These are phyloP conservation scores for Adelphocoris suturalis DNA, from an alignment of 2,888 invertebrate species.

Conservation along the genomic window DNA sequence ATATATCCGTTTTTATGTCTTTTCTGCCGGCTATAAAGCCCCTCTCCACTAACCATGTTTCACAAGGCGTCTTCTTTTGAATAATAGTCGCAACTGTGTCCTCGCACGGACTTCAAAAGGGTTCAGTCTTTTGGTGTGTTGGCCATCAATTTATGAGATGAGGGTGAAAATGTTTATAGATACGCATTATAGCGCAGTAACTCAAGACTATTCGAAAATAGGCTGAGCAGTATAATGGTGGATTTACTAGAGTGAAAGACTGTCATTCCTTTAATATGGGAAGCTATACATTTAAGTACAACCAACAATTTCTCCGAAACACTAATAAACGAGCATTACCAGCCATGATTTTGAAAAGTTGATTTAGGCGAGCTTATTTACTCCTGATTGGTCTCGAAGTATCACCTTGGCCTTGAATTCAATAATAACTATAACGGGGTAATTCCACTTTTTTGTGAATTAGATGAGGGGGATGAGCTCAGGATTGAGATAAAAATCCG, in stretches of 20 bases:
- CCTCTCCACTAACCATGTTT: not conserved
- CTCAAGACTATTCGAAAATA: not conserved
- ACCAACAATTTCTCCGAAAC: too few relatives aligned
- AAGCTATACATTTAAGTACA: too few relatives aligned
- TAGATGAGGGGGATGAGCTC: too few relatives aligned
- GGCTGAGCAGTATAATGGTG: not conserved
- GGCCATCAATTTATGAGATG: conserved; percentile 22
- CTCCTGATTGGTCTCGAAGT: too few relatives aligned
- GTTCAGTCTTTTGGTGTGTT: conserved; percentile 16
- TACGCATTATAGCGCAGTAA: not conserved
- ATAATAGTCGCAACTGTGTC: conserved; percentile 39
- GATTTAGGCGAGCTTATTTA: too few relatives aligned
- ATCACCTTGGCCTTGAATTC: too few relatives aligned
- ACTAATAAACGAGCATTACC: too few relatives aligned
- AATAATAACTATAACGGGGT: too few relatives aligned
- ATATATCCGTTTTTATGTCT: conserved; percentile 25
- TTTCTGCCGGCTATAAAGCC: not conserved
- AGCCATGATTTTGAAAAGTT: too few relatives aligned
- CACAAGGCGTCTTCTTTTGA: not conserved
- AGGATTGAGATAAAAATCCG: too few relatives aligned
- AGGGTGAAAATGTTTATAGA: conserved; percentile 15
- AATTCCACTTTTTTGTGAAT: too few relatives aligned
- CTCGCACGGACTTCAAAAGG: conserved; percentile 24
- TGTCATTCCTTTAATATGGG: not conserved
- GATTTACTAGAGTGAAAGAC: not conserved